Base-by-base conservation (phyloP, 1,140 invertebrate genomes). In the Macrosteles quadrilineatus region DNA sequence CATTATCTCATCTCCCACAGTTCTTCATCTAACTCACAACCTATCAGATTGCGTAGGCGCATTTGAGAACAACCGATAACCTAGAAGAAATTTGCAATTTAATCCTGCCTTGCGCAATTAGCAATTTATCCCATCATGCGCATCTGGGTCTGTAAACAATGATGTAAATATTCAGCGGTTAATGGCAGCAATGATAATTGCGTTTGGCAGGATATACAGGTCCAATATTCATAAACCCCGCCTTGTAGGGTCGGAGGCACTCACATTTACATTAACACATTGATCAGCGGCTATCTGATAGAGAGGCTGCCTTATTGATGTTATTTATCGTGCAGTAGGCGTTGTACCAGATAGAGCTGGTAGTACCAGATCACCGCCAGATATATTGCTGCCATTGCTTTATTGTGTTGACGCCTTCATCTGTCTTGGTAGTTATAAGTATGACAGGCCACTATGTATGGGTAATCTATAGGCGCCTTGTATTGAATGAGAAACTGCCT, bases 381-480 rank as follows among this genome's bases (percentile, higher is more conserved):
- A 59, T 59, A 4, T 27, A 59, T 23, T 14, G 21, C 55, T 4
- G 21, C 55, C 55, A 29, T 59, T 9, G 55, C 14, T 59, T 59
- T 59, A 59, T 59, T 25, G 55, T 59, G 55, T 59, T 59, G 55
- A 59, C 55, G 55, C 55, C 55, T 30, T 59, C 55, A 59, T 59
- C 25, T 29, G 27, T 59, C 55, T 59, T 59, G 21, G 55, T 59
- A 59, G 14, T 6, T 30, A 59, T 59, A 59, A 59, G 25, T 59
- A 30, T 59, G 55, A 59, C 55, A 59, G 12, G 55, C 9, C 47
- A 59, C 55, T 30, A 50, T 29, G 25, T 59, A 25, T 59, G 21
- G 25, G 55, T 59, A 4, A 59, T 59, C 6, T 59, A 59, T 50
- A 11, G 36, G 32, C 32, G 32, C 32, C 32, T 14, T 36, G 32